Evolutionary conservation across 2,797 vertebrate genomes (phyloP), one percentile per base, ranked within the genome.

Genomic region (Fratercula arctica): DNA sequence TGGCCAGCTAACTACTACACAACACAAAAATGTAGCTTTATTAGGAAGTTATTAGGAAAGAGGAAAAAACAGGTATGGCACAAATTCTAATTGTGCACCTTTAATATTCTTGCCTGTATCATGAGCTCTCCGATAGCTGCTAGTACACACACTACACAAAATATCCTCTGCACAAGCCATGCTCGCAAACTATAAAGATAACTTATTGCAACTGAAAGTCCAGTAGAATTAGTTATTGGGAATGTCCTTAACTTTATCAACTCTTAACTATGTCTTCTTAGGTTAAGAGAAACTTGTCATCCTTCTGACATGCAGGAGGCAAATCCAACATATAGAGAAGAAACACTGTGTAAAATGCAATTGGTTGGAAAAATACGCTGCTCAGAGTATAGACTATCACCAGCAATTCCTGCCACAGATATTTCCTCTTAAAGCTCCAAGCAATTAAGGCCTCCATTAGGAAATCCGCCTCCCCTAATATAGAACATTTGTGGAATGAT

Each of bases 401-500:
- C 82, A 86, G 82, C 85, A 72, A 37, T 46, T 87, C 75, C 88
- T 83, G 82, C 45, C 75, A 53, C 89, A 92, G 56, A 50, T 39
- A 86, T 29, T 93, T 84, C 91, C 89, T 76, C 76, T 75, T 21
- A 6, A 35, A 87, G 82, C 68, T 85, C 56, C 78, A n/a, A 54
- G 82, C 54, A 89, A 7, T 50, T 59, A 91, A 84, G 19, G 26
- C 4, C 53, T 48, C 56, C 85, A 50, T 31, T 10, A 94, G 93
- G 92, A 96, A 96, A 96, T 75, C 63, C 68, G 6, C 54, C 80
- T 64, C n/a, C n/a, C 79, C 82, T 28, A 29, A 54, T 8, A 75
- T 4, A 86, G 92, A 84, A 10, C 6, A 21, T 11, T 63, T 1
- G 18, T 33, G 64, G 70, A 86, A 93, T 10, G 70, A 63, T 10